Evolutionary conservation across 2,113 vertebrate species (phyloP), one percentile per base, ranked within the genome.

Genomic region (Camelus bactrianus): DNA sequence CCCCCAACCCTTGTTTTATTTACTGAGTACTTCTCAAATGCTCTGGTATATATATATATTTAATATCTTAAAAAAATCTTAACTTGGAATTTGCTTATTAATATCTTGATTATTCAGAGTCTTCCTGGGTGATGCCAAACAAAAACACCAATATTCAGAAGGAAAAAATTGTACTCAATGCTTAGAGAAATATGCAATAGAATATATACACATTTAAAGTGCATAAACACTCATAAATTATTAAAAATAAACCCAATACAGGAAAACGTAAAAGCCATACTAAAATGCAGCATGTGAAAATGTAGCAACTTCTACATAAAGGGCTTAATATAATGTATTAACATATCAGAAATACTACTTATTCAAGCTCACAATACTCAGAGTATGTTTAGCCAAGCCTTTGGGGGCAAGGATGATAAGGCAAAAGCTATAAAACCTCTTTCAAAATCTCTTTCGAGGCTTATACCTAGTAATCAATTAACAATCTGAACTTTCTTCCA

Each of bases 271-370:
- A 81, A 95, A 65, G 1, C 46, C 35, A 8, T 24, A 72, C 30
- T 76, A 82, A 89, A 86, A 89, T 82, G 88, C 0, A 92, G 17
- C 60, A 79, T 38, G 13, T 54, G 28, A 77, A 94, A 95, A 76
- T 17, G 19, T 24, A 56, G 3, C 35, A 84, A 72, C 20, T 91
- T 65, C 67, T 15, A 73, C 12, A n/a, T 19, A 32, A 89, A 65
- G 62, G 26, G 46, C 32, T 85, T 77, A 88, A 70, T 24, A 52
- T 16, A 93, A 79, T 20, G 3, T 32, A 75, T 38, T 72, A 48
- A 87, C 2, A 5, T 82, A 52, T 35, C 22, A 93, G 26, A 89
- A 70, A 67, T 62, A 56, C 42, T 54, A 72, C 6, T 81, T 86
- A 67, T 64, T 67, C 6, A 64, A 88, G n/a, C 24, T 91, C 48